Evolutionary conservation across 1,140 invertebrate species (phyloP).

Genomic region (Diorhabda carinulata): DNA sequence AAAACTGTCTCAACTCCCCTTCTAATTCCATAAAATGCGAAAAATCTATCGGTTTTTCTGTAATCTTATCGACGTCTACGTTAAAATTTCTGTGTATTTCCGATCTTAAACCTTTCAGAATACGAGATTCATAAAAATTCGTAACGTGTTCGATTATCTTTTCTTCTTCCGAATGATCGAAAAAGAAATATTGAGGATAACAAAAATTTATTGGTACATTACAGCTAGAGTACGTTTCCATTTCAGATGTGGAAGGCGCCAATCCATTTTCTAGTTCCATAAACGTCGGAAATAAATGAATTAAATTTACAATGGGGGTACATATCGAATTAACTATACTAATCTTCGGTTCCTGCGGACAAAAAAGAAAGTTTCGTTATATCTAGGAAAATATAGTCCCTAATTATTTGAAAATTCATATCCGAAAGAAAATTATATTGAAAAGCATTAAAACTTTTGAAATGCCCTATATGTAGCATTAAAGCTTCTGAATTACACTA

Average conservation of each 20-base stretch:
- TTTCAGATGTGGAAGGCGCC: slow-evolving; percentile 27
- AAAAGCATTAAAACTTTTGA: too few species aligned
- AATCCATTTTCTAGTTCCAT: slow-evolving; percentile 32
- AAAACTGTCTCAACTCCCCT: slow-evolving; percentile 6
- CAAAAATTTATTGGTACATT: slow-evolving; percentile 32
- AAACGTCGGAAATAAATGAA: slow-evolving; percentile 35
- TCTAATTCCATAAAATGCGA: slow-evolving; percentile 15
- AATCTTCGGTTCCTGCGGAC: slow-evolving; percentile 22
- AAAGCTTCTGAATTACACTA: too few species aligned
- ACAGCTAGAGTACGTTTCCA: slow-evolving; percentile 20
- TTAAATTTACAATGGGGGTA: slow-evolving; percentile 24
- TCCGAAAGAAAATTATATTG: too few species aligned
- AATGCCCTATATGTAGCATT: too few species aligned
- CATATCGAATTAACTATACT: slow-evolving; percentile 22
- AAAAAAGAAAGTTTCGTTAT: background rate
- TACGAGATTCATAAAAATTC: slow-evolving; percentile 1
- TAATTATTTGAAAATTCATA: too few species aligned
- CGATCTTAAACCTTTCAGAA: slow-evolving; percentile 1
- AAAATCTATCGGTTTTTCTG: slow-evolving; percentile 11
- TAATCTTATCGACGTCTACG: background rate
- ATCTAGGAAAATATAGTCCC: too few species aligned
- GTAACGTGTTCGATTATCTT: slow-evolving; percentile 9
- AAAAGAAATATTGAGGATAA: slow-evolving; percentile 31
- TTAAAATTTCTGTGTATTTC: background rate
- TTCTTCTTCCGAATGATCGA: slow-evolving; percentile 10